A percentile compares a stretch with the other conserved stretches of the same genome.
Evolutionary conservation across 2,797 vertebrate genomes (phyloP).

Genomic region (Moxostoma hubbsi): DNA sequence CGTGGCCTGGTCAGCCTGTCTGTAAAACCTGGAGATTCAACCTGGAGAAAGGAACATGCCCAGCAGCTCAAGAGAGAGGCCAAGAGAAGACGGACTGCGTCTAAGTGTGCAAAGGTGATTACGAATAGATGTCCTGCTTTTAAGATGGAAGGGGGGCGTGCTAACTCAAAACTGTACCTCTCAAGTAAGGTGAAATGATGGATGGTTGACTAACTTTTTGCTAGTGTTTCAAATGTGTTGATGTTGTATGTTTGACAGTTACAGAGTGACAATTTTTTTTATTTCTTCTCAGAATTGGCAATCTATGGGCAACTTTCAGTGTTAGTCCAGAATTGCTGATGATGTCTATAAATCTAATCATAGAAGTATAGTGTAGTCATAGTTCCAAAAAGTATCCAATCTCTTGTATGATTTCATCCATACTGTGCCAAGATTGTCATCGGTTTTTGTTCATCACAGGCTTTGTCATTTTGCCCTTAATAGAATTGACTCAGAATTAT

Average conservation of each 20-base stretch:
- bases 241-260: background rate
- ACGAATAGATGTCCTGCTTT: constrained; percentile 58
- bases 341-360: constrained; percentile 19
- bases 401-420: background rate
- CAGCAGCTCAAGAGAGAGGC: constrained; percentile 71
- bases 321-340: constrained; percentile 9
- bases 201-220: background rate
- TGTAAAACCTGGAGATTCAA: constrained; percentile 71
- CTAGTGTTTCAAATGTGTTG: background rate
- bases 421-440: constrained; percentile 3
- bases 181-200: background rate
- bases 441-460: constrained; percentile 21
- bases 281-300: background rate
- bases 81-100: constrained; percentile 70
- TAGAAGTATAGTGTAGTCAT: constrained; percentile 12
- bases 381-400: constrained; percentile 12
- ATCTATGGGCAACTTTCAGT: background rate
- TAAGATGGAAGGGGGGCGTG: background rate
- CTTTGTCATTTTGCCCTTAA: constrained; percentile 44
- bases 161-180: background rate
- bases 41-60: constrained; percentile 76
- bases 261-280: background rate
- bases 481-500: constrained; percentile 39
- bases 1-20: constrained; percentile 82
- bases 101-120: constrained; percentile 72